Base-by-base conservation (phyloP, 2,113 vertebrate genomes). In the Australoheros scitulus region DNA sequence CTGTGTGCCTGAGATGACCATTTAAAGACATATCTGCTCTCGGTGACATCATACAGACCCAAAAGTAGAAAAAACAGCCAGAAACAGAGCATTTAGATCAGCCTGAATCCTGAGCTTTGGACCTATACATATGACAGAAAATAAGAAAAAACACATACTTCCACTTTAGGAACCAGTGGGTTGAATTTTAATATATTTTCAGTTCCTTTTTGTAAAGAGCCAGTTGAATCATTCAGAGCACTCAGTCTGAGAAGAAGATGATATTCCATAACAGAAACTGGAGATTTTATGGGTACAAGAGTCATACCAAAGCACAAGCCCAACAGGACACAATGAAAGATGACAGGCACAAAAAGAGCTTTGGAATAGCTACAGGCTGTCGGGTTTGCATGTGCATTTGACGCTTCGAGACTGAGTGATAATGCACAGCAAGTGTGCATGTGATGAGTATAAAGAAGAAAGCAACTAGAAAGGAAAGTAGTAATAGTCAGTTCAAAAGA, bases 401-500 rank as follows among this genome's bases (percentile, higher is more conserved):
- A 7, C 50, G 18, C 15, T 52, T 52, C 1, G 5, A 52, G 15
- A 6, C 15, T 50, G 15, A 50, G 47, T 17, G 15, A 55, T 32
- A 20, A 72, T 52, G 43, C 43, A n/a, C 43, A 32, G 65, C 22
- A 20, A 29, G 15, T 70, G 43, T 32, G 32, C 24, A 32, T 52
- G 43, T 0, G 17, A 17, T 32, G 10, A n/a, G 43, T 52, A 0
- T 52, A 52, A 72, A 70, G 65, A 60, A 43, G 75, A 11, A 59
- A 43, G 3, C 14, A 43, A 26, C 17, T 11, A 1, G 57, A 59
- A 43, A 11, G 22, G 43, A 58, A 70, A 56, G 38, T 29, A 47
- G 60, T 14, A 70, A 29, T 32, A 78, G 59, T 36, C 61, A 61
- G 72, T 87, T 79, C 61, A 36, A 70, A 75, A 63, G 17, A 79